Conservation (phyloP, 2,797 vertebrate genomes). For the Crenichthys baileyi region DNA sequence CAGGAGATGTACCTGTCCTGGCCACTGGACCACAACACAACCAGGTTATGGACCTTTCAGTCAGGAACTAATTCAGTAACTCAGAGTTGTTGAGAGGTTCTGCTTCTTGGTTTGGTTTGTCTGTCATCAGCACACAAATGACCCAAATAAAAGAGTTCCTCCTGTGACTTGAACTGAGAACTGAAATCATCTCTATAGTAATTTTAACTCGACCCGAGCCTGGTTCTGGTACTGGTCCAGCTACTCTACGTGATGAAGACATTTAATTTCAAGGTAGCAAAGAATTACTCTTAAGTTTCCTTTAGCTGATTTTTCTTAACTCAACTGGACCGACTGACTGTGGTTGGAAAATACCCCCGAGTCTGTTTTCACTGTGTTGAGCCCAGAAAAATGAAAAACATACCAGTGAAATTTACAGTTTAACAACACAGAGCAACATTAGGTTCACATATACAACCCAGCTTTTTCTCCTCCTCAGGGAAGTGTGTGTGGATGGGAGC, state of each 20-base stretch:
- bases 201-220: background rate
- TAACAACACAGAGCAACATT: constrained; percentile 19
- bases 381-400: constrained; percentile 28
- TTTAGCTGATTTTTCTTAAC: background rate
- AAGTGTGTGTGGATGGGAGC: constrained; percentile 17
- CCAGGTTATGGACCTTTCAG: constrained; percentile 79
- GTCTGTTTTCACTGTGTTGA: constrained; percentile 26
- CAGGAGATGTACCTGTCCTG: constrained; percentile 90
- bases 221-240: constrained; percentile 8
- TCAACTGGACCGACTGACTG: constrained; percentile 6
- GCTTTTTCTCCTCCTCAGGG: background rate
- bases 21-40: constrained; percentile 87
- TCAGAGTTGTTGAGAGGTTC: background rate
- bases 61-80: constrained; percentile 4
- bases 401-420: constrained; percentile 32
- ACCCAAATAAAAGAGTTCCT: background rate
- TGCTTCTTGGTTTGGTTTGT: background rate
- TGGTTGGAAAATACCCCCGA: constrained; percentile 29
- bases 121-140: background rate
- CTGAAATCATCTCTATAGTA: background rate
- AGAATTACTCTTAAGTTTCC: background rate
- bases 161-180: background rate
- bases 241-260: constrained; percentile 29
- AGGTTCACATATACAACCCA: background rate
- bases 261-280: constrained; percentile 6